Conservation (phyloP, 2,797 vertebrate genomes). For the Gorsachius magnificus region DNA sequence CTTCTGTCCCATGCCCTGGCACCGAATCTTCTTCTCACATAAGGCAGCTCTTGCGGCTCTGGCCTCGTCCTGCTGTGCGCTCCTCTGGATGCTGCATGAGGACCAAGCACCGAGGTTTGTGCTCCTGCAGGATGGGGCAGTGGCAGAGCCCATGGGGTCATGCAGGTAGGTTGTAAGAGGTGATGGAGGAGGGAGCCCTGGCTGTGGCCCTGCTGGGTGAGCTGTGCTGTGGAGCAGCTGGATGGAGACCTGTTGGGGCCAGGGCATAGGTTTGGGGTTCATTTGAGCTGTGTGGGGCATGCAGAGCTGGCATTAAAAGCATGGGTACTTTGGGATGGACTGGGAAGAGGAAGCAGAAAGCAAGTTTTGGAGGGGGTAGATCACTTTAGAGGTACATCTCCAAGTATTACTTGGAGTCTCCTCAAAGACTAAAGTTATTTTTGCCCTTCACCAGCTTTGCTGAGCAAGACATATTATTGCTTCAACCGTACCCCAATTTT, state of each 20-base stretch:
- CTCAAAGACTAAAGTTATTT: background rate
- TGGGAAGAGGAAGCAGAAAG: background rate
- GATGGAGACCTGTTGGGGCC: background rate
- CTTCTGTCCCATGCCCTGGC: background rate
- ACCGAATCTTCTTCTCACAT: background rate
- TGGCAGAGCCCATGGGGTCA: background rate
- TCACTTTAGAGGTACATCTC: background rate
- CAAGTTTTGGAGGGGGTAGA: background rate
- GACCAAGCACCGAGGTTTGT: background rate
- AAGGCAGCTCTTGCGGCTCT: background rate
- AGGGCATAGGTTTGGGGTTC: too few relatives aligned
- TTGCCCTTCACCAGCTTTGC: background rate
- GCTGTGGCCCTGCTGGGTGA: too few relatives aligned
- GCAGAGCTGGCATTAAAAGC: background rate
- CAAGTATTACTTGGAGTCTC: background rate
- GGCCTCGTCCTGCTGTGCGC: rapidly evolving
- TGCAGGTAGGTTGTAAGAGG: background rate
- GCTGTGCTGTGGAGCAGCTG: background rate
- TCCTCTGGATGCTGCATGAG: background rate
- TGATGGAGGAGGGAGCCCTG: background rate
- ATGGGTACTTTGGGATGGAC: background rate
- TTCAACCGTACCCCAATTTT: background rate
- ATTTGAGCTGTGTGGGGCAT: background rate
- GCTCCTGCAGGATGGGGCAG: background rate
- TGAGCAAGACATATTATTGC: background rate